Evolutionary conservation across 2,888 invertebrate species (phyloP).

Genomic region (Polydesmus complanatus): DNA sequence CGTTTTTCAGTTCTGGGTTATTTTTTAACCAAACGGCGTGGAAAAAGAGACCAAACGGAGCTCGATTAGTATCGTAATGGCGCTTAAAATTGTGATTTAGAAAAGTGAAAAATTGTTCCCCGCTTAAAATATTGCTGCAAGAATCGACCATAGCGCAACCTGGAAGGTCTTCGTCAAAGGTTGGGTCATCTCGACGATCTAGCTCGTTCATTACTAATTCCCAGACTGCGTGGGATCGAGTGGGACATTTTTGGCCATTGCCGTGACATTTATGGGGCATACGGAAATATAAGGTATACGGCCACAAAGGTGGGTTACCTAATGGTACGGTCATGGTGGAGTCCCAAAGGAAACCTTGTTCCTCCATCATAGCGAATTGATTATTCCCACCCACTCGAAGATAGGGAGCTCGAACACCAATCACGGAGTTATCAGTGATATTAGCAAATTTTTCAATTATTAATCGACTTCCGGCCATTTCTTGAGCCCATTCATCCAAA

Average conservation of each 20-base stretch:
- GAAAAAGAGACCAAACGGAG: conserved; percentile 79
- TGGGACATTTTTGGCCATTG: conserved; percentile 78
- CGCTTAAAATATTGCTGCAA: conserved; percentile 78
- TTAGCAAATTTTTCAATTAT: conserved; percentile 81
- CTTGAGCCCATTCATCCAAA: conserved; percentile 84
- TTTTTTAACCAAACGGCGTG: conserved; percentile 87
- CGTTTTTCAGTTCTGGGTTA: conserved; percentile 80
- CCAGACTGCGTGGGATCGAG: conserved; percentile 85
- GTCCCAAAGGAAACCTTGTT: conserved; percentile 87
- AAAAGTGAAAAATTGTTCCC: conserved; percentile 89
- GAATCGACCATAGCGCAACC: conserved; percentile 89
- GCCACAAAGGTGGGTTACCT: conserved; percentile 87
- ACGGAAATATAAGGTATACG: conserved; percentile 94
- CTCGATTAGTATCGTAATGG: conserved; percentile 78
- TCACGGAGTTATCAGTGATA: conserved; percentile 77
- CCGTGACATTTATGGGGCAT: conserved; percentile 91
- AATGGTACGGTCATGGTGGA: conserved; percentile 86
- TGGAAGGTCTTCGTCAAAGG: conserved; percentile 72
- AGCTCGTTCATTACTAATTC: conserved; percentile 92
- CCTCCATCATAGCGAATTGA: conserved; percentile 95
- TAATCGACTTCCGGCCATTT: conserved; percentile 86
- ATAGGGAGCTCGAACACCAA: conserved; percentile 80
- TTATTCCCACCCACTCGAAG: conserved; percentile 85
- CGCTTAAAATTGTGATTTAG: conserved; percentile 84
- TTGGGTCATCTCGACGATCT: conserved; percentile 79